Evolutionary conservation across 2,797 vertebrate genomes (phyloP), one percentile per base, ranked within the genome.

Genomic region (Amazona ochrocephala): DNA sequence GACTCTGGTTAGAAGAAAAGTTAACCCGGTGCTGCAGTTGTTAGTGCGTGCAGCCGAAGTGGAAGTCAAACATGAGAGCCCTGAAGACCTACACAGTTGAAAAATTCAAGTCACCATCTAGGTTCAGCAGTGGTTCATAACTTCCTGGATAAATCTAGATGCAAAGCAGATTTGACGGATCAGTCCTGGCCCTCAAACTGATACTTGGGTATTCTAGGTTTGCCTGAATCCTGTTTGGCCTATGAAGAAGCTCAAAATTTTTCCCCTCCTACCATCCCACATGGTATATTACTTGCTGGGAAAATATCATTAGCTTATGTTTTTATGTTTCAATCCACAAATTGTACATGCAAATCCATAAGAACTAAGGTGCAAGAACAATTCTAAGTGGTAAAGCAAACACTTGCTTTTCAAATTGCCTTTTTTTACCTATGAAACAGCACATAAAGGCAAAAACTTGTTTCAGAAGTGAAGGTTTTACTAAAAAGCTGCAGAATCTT

Each of bases 1-100:
- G 56, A 29, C 29, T 77, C 37, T 44, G 37, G 9, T 27, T 67
- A 83, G 45, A 85, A 42, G 24, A 48, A 53, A 44, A 1, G 0
- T 14, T 58, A 14, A 47, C 30, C 13, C 10, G 2, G 0, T 8
- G 8, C 14, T 7, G 2, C 4, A 44, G 54, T 32, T 76, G 10
- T 26, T 44, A 48, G 24, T 11, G 50, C 41, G 50, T 1, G 1
- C 26, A 64, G 42, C 17, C 48, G 64, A 65, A 53, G 14, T 11
- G 11, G 44, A 21, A 34, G 47, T 54, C 41, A 82, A 42, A 24
- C 3, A 4, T 7, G 9, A 73, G 30, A 65, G 15, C 47, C 22
- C 20, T 37, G 17, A 74, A 75, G 48, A 64, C 9, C 26, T 50
- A 62, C 13, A 37, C 6, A 71, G 27, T 5, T 71, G 74, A 60